Conservation (phyloP, 2,888 invertebrate species). For the Trissoscelio sp. region DNA sequence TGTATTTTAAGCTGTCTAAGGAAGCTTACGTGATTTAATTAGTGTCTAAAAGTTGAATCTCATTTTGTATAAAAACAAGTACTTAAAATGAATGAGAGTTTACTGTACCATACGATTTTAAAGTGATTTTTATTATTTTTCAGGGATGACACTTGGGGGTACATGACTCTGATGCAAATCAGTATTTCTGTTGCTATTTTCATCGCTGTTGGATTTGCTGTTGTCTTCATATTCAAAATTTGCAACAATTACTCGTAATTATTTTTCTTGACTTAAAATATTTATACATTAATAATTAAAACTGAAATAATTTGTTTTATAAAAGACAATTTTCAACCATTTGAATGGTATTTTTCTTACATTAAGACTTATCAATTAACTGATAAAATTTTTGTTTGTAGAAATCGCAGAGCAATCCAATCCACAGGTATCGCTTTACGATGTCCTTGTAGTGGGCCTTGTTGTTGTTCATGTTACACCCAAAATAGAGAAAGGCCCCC, state of each 20-base stretch:
- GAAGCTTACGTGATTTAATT: neutral
- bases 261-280: no score
- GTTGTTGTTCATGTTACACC: constrained; percentile 63
- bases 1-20: constrained; percentile 51
- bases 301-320: no score
- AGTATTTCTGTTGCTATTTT: constrained; percentile 69
- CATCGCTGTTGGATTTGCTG: constrained; percentile 63
- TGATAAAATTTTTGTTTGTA: constrained; percentile 8
- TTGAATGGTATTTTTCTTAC: no score
- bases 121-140: constrained; percentile 39
- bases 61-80: constrained; percentile 7
- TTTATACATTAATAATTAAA: neutral
- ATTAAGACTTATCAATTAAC: no score
- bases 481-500: constrained; percentile 78
- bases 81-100: constrained; percentile 67
- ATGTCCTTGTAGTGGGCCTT: constrained; percentile 66
- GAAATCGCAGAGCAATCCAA: constrained; percentile 12
- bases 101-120: constrained; percentile 55
- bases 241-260: constrained; percentile 69
- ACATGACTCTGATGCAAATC: constrained; percentile 68
- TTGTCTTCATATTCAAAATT: constrained; percentile 71
- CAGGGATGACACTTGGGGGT: constrained; percentile 67
- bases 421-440: neutral
- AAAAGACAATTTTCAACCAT: neutral
- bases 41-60: neutral